Percentiles rank a stretch among this genome's conserved stretches.
phyloP scores from a whole-genome alignment of 2,797 vertebrate species.

The Tenualosa ilisha region DNA sequence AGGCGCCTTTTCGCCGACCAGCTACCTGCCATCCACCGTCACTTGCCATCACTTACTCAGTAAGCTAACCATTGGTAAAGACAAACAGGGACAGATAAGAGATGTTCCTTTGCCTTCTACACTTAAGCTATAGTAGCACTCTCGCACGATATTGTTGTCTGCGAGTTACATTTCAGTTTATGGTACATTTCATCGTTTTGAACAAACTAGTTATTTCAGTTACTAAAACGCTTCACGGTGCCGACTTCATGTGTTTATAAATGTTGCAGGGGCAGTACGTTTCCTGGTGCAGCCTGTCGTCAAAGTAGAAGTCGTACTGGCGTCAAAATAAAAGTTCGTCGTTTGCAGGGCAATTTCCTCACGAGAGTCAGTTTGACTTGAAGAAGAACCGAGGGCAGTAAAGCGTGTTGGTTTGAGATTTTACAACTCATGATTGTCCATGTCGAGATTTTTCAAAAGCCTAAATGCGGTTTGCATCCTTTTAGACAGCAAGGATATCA shows the following conservation, averaged over 20 bases:
- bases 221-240: neutral
- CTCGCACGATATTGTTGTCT: too few relatives aligned
- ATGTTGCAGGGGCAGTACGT: neutral
- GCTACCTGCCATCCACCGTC: slow-evolving; percentile 71
- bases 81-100: neutral
- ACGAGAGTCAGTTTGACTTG: too few relatives aligned
- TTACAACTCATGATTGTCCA: too few relatives aligned
- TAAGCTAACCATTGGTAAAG: neutral
- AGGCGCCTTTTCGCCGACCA: slow-evolving; percentile 65
- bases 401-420: too few relatives aligned
- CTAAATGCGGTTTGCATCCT: too few relatives aligned
- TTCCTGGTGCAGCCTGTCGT: neutral
- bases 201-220: neutral
- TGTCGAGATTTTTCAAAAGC: too few relatives aligned
- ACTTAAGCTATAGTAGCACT: too few relatives aligned
- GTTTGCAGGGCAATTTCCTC: too few relatives aligned
- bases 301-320: neutral
- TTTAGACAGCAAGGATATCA: too few relatives aligned
- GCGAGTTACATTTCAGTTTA: neutral
- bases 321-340: neutral
- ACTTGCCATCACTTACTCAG: slow-evolving; percentile 52
- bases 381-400: too few relatives aligned
- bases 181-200: neutral
- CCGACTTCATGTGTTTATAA: neutral
- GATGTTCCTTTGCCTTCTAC: neutral